Base-by-base conservation (phyloP, 2,888 invertebrate species). In the Miltochrista miniata region DNA sequence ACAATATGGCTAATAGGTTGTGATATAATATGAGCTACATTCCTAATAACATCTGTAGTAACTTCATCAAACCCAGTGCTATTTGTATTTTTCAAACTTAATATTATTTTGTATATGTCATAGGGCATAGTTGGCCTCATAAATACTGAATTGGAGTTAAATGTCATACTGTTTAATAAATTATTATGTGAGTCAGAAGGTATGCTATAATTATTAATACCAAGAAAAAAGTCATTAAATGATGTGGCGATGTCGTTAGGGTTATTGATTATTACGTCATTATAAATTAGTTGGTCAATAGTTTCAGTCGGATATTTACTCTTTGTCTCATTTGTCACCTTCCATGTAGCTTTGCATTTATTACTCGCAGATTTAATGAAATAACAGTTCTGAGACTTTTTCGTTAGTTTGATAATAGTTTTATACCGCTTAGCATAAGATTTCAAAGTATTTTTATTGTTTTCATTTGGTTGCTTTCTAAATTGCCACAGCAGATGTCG, bases 291-390 rank as follows among this genome's bases (percentile, higher is more conserved):
- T 31, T 31, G 31, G 11, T 34, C 8, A 8, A 44, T 35, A 14
- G 11, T 7, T 15, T 35, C 18, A 7, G 10, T 34, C 9, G 34
- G n/a, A n/a, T n/a, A n/a, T 18, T 44, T 35, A 11, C 0, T 18
- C 5, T 44, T 24, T 3, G 18, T 31, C 5, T 14, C 8, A 15
- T 42, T 42, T 2, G 33, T 42, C 11, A 42, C 33, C 14, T 14
- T 33, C 42, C 42, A 42, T 0, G 42, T 42, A 8, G 42, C 42
- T 42, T 42, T 31, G 11, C 33, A 12, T 15, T 33, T 42, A 33
- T 42, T 42, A 13, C 3, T 9, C 8, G 42, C 42, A 35, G 8
- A 15, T 4, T 49, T 35, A 7, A 45, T 36, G 41, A 4, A 37
- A 31, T 34, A 7, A 33, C 14, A 14, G 15, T 42, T 42, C 14